These are phyloP conservation scores for crab-eating macaque (Macaca fascicularis) DNA, from an alignment of 2,113 vertebrate species.

Conservation along the genomic window T2T-MFA8v1.1 NC_088390.1:89537501-89538000, in stretches of 20 bases:
- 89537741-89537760: too few species aligned
- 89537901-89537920: too few species aligned
- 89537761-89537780: background rate
- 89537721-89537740: fast-evolving
- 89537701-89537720: background rate
- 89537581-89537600: background rate
- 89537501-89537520: constrained; percentile 51
- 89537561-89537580: background rate
- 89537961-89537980: background rate
- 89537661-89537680: background rate
- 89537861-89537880: fast-evolving
- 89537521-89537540: background rate
- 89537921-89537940: fast-evolving
- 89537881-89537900: fast-evolving
- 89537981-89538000: background rate
- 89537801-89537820: too few species aligned
- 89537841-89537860: fast-evolving
- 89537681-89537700: background rate
- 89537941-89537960: background rate
- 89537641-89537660: background rate
- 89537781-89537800: background rate
- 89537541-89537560: background rate
- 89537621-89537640: background rate
- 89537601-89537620: background rate
- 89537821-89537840: fast-evolving